These are phyloP conservation scores for Scaptomyza reducta DNA, from an alignment of 2,888 invertebrate genomes.

Conservation along the genomic window DNA sequence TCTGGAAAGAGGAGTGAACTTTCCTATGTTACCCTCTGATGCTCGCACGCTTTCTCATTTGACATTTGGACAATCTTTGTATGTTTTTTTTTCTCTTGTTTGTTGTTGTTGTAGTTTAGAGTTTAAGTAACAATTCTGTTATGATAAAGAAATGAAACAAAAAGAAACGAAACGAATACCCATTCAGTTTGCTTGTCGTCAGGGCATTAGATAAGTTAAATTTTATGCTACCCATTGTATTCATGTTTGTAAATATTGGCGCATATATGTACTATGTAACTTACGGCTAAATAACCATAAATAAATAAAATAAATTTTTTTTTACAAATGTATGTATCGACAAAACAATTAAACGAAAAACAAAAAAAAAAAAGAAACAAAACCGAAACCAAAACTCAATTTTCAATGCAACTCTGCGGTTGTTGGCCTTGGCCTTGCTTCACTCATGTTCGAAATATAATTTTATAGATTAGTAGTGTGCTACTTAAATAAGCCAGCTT, in stretches of 20 bases:
- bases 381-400: constrained; percentile 32
- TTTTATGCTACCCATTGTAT: constrained; percentile 45
- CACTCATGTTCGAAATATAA: background rate
- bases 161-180: background rate
- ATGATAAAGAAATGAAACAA: background rate
- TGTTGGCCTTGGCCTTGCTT: constrained; percentile 29
- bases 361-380: constrained; percentile 29
- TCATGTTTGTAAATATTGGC: constrained; percentile 77
- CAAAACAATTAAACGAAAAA: constrained; percentile 18
- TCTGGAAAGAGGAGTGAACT: constrained; percentile 21
- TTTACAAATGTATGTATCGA: constrained; percentile 13
- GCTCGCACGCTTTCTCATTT: constrained; percentile 40
- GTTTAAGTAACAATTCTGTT: constrained; percentile 39
- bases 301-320: constrained; percentile 30
- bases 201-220: constrained; percentile 56
- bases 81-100: constrained; percentile 26
- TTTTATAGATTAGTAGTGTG: background rate
- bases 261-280: constrained; percentile 47
- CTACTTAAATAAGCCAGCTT: constrained; percentile 12
- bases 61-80: constrained; percentile 32
- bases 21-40: constrained; percentile 27
- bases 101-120: constrained; percentile 47
- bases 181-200: constrained; percentile 48
- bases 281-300: constrained; percentile 42
- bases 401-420: constrained; percentile 25